Conservation (phyloP, 2,113 vertebrate species). For the Aythya baeri region DNA sequence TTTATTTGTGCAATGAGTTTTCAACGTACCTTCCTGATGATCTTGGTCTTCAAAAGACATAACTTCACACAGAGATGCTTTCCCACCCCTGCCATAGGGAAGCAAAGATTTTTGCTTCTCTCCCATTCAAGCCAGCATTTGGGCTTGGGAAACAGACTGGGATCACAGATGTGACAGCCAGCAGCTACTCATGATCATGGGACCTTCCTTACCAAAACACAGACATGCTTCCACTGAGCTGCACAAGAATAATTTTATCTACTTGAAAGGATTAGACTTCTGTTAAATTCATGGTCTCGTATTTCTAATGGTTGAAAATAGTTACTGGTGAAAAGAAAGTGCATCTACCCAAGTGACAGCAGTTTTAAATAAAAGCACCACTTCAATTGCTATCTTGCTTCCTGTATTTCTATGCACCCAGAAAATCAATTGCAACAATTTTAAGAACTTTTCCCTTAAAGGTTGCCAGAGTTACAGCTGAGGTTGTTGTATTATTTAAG, state of each 20-base stretch:
- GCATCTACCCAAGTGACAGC: not conserved
- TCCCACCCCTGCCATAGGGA: not conserved
- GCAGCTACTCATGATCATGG: not conserved
- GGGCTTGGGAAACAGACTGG: not conserved
- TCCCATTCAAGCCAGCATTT: not conserved
- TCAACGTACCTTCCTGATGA: not conserved
- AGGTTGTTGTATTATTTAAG: slow-evolving; percentile 30
- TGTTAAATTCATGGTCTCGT: not conserved
- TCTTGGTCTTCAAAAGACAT: not conserved
- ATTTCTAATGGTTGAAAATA: not conserved
- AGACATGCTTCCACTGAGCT: not conserved
- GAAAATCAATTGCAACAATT: not conserved
- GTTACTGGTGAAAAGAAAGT: fast-evolving
- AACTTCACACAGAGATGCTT: not conserved
- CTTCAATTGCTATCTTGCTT: not conserved
- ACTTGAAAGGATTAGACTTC: not conserved
- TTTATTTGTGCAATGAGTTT: not conserved
- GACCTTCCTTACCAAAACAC: not conserved
- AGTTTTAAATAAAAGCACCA: not conserved
- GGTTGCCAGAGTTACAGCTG: not conserved
- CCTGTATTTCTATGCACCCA: not conserved
- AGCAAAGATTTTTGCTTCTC: not conserved
- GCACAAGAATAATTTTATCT: not conserved
- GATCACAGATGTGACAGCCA: not conserved
- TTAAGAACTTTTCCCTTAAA: not conserved